Conservation (phyloP, 1,140 invertebrate genomes). For the Bombus confusus region DNA sequence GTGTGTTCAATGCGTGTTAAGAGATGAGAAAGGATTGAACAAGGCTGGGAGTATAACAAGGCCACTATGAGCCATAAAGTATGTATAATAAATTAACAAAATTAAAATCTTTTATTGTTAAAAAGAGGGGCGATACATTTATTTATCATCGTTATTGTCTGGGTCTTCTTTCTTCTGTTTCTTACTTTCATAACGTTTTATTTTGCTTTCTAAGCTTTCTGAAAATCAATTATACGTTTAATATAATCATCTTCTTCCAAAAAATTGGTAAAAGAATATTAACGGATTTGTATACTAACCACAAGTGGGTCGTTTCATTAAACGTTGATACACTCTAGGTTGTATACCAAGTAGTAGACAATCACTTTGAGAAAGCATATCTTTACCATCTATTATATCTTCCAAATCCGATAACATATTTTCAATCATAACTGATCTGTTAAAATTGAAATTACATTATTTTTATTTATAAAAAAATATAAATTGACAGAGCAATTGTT, state of each 20-base stretch:
- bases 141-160: neutral
- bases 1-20: neutral
- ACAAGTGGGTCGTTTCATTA: slow-evolving; percentile 89
- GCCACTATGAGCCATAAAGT: neutral
- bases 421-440: slow-evolving; percentile 88
- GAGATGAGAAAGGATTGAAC: neutral
- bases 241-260: neutral
- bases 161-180: slow-evolving; percentile 22
- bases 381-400: slow-evolving; percentile 62
- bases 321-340: slow-evolving; percentile 87
- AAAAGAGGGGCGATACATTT: neutral
- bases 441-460: slow-evolving; percentile 63
- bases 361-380: slow-evolving; percentile 81
- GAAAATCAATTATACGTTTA: slow-evolving; percentile 68
- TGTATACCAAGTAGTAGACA: slow-evolving; percentile 88
- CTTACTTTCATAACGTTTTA: slow-evolving; percentile 88
- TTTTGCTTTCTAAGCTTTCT: slow-evolving; percentile 89
- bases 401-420: slow-evolving; percentile 86
- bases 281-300: slow-evolving; percentile 82
- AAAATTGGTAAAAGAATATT: neutral
- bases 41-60: neutral
- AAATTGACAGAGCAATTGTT: neutral
- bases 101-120: neutral
- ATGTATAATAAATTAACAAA: neutral
- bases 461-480: neutral